A percentile compares a stretch with the other conserved stretches of the same genome.
These are phyloP conservation scores for Conus canariensis DNA, from an alignment of 2,888 invertebrate genomes.

Conservation along the genomic window DNA sequence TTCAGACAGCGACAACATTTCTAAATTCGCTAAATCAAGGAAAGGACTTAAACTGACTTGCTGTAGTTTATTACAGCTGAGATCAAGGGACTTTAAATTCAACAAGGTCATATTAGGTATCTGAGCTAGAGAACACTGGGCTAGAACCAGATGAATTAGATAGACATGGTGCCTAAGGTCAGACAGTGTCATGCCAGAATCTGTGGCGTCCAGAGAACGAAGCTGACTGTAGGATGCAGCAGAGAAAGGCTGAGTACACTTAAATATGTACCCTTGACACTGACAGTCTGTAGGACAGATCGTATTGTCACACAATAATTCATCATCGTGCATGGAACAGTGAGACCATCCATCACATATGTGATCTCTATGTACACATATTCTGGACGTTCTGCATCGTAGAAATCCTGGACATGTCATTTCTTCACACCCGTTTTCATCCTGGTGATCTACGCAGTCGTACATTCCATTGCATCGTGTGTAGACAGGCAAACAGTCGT, in stretches of 20 bases:
- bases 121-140: background rate
- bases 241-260: background rate
- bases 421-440: background rate
- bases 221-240: background rate
- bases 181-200: background rate
- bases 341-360: constrained; percentile 1
- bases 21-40: background rate
- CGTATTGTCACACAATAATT: background rate
- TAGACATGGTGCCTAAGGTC: background rate
- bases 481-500: constrained; percentile 15
- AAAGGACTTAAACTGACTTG: background rate
- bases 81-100: background rate
- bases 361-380: background rate
- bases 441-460: background rate
- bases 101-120: background rate
- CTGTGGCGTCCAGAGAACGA: background rate
- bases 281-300: background rate
- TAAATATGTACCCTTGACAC: background rate
- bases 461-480: background rate
- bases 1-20: background rate
- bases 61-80: background rate
- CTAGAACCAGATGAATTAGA: background rate
- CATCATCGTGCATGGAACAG: background rate
- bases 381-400: background rate
- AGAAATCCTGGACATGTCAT: background rate